phyloP scores from a whole-genome alignment of 2,888 invertebrate genomes.

The Chymomyza procnemis region DNA sequence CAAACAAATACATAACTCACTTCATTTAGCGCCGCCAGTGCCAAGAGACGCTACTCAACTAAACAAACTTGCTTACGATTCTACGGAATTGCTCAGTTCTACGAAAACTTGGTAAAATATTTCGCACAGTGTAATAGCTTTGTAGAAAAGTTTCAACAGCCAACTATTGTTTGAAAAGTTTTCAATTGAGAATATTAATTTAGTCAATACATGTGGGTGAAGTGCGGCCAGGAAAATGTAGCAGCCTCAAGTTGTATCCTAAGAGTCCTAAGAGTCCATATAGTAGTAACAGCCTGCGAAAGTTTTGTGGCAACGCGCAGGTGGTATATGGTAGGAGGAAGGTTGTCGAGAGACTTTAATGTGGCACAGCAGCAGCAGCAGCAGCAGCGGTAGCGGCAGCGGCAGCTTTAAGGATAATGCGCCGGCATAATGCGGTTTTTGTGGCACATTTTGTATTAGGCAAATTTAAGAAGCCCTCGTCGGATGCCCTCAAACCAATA shows the following conservation, averaged over 20 bases:
- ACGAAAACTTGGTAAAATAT: not conserved
- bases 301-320: conserved; percentile 63
- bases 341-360: not conserved
- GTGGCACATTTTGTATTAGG: conserved; percentile 66
- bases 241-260: conserved; percentile 27
- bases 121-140: conserved; percentile 64
- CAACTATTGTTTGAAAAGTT: conserved; percentile 71
- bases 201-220: conserved; percentile 73
- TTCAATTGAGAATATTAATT: conserved; percentile 73
- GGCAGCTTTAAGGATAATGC: conserved; percentile 43
- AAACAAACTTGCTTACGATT: not conserved
- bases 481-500: not conserved
- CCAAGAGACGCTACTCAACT: not conserved
- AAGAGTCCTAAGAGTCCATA: not conserved
- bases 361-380: conserved; percentile 5
- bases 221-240: conserved; percentile 43
- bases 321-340: not conserved
- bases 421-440: conserved; percentile 70
- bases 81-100: not conserved
- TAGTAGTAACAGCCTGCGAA: conserved; percentile 33
- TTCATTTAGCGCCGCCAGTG: not conserved
- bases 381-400: too few relatives aligned
- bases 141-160: conserved; percentile 57
- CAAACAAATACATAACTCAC: not conserved
- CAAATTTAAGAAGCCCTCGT: conserved; percentile 28